Evolutionary conservation across 2,888 invertebrate genomes (phyloP).

Genomic region (Drosophila histrio): DNA sequence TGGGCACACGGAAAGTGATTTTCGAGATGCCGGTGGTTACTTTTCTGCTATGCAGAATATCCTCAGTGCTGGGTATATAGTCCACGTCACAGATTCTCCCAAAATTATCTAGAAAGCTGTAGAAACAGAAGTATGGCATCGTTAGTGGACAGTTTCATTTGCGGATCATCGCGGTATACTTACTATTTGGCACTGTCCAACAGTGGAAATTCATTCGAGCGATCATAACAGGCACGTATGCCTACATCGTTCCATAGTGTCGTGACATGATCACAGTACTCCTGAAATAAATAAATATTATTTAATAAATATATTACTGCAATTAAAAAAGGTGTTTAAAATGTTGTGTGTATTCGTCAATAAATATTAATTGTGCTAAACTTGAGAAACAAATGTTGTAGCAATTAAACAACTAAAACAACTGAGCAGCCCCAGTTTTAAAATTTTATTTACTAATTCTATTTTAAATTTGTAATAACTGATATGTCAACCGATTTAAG

Average conservation of each 20-base stretch:
- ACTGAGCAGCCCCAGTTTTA: too few species aligned
- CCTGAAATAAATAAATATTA: constrained; percentile 84
- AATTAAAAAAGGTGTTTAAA: too few species aligned
- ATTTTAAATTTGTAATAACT: too few species aligned
- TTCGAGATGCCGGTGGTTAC: constrained; percentile 90
- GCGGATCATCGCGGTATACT: constrained; percentile 81
- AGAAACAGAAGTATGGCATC: constrained; percentile 41
- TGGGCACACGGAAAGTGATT: constrained; percentile 89
- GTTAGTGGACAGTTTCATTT: background rate
- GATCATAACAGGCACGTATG: constrained; percentile 88
- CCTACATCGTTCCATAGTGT: constrained; percentile 89
- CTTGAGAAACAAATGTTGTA: too few species aligned
- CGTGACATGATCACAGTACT: constrained; percentile 89
- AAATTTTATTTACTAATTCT: too few species aligned
- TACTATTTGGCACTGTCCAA: constrained; percentile 93
- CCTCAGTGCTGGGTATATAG: constrained; percentile 90
- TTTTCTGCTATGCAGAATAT: constrained; percentile 91
- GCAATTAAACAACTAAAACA: too few species aligned
- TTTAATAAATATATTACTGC: constrained; percentile 6
- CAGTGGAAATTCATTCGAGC: constrained; percentile 91
- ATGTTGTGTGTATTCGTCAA: too few species aligned
- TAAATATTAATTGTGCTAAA: too few species aligned
- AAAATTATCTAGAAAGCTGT: constrained; percentile 90
- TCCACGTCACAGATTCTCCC: constrained; percentile 87
- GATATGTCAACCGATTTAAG: too few species aligned